Conservation (phyloP, 2,888 invertebrate species). For the Papilio gigon region DNA sequence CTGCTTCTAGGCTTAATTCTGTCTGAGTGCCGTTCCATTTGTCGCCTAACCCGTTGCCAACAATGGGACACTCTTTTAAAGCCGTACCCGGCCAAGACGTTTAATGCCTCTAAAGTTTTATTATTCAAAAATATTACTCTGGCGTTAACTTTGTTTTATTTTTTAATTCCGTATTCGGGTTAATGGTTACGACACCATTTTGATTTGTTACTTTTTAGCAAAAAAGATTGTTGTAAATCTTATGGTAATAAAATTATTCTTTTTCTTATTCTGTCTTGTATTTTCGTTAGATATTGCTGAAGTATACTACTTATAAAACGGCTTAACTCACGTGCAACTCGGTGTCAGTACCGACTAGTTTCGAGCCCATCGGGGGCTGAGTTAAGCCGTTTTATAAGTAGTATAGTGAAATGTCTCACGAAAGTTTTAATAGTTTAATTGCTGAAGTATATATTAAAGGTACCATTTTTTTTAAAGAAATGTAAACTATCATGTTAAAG, state of each 20-base stretch:
- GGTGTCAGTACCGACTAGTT: too few species aligned
- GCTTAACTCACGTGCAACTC: too few species aligned
- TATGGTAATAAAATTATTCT: neutral
- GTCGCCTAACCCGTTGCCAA: conserved; percentile 60
- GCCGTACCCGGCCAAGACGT: conserved; percentile 31
- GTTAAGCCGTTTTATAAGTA: too few species aligned
- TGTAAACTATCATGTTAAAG: neutral
- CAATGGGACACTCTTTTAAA: conserved; percentile 49
- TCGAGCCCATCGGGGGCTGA: too few species aligned
- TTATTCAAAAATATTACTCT: conserved; percentile 33
- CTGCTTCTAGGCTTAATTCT: conserved; percentile 65
- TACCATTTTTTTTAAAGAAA: too few species aligned
- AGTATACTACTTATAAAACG: too few species aligned
- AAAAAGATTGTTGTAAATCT: neutral
- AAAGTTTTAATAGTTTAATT: too few species aligned
- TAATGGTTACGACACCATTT: conserved; percentile 3
- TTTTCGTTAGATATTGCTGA: too few species aligned
- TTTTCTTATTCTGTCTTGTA: neutral
- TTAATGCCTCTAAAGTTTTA: conserved; percentile 37
- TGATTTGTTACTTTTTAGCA: conserved; percentile 4
- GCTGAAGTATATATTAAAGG: too few species aligned
- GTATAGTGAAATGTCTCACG: too few species aligned
- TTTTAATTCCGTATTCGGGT: conserved; percentile 14
- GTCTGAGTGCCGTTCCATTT: conserved; percentile 67
- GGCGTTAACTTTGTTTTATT: conserved; percentile 3